Evolutionary conservation across 2,888 invertebrate genomes (phyloP).

Genomic region (Xestia rhomboidea): DNA sequence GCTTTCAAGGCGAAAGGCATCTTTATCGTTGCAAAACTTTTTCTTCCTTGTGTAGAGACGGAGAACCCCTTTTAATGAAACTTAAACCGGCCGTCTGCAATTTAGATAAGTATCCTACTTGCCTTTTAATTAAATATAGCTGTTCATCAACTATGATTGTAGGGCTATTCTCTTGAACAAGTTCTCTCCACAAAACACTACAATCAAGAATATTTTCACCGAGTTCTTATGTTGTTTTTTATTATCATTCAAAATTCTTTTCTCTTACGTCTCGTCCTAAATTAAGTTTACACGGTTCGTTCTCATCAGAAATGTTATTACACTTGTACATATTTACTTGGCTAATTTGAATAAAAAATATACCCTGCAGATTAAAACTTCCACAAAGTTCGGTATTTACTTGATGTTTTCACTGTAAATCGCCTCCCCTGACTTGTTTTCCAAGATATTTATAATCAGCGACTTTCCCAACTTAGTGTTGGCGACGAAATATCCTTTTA

Average conservation of each 20-base stretch:
- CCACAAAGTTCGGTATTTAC: conserved; percentile 75
- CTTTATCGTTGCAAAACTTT: conserved; percentile 88
- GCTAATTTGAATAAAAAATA: conserved; percentile 64
- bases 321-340: conserved; percentile 61
- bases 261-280: conserved; percentile 42
- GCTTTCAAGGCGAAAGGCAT: conserved; percentile 84
- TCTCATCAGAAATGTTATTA: conserved; percentile 55
- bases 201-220: conserved; percentile 33
- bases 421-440: conserved; percentile 81
- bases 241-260: conserved; percentile 25
- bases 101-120: conserved; percentile 84
- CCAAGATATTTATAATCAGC: conserved; percentile 87
- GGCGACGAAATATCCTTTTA: conserved; percentile 89
- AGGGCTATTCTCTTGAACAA: conserved; percentile 41
- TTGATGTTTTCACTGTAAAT: conserved; percentile 79
- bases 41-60: conserved; percentile 81
- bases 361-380: conserved; percentile 63
- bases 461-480: conserved; percentile 87
- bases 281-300: conserved; percentile 48
- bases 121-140: conserved; percentile 80
- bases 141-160: conserved; percentile 65
- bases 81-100: conserved; percentile 84
- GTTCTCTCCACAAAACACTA: conserved; percentile 35
- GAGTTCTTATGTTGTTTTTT: conserved; percentile 21
- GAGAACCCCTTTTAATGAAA: conserved; percentile 85